Evolutionary conservation across 2,888 invertebrate species (phyloP), one percentile per base, ranked within the genome.

Genomic region (Amiota minor): DNA sequence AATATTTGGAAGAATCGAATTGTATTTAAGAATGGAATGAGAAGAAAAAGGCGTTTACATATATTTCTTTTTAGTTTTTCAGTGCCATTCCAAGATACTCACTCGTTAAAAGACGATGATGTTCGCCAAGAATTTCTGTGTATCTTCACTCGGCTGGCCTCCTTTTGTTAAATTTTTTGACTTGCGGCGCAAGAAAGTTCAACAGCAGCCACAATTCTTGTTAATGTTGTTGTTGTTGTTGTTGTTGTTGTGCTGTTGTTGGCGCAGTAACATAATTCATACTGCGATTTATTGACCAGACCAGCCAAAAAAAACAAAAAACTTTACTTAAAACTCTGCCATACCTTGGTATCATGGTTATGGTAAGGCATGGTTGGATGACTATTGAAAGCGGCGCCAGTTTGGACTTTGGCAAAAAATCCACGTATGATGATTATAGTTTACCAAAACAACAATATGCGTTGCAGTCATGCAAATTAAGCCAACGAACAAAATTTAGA

Each of bases 211-310:
- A 35, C 35, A 35, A 35, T 35, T 35, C 35, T 35, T 35, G 35
- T 35, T 35, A 35, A 35, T 35, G 35, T 35, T 35, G 35, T 35
- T 35, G 35, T 35, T 35, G 35, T 35, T 35, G 35, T 6, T 35
- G 6, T 35, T 23, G 23, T 3, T 35, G 35, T 35, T 35, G 86
- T 35, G 86, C 88, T 76, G 80, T 81, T 77, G 78, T 78, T 59
- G 59, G 59, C 59, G 59, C 59, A 18, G 53, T n/a, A 82, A 77
- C 80, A 83, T 82, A 81, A 84, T 81, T 84, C 82, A 84, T 83
- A 79, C 78, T 79, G 86, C 88, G 86, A 88, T 88, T 89, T 88
- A 86, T 88, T 89, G 82, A 83, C 82, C 83, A 77, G 83, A 71
- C 65, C n/a, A 46, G 35, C 46, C 78, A 70, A 74, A 73, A 78